phyloP scores from a whole-genome alignment of 64 coral and sea anemone species.

The Cladopsammia gracilis region DNA sequence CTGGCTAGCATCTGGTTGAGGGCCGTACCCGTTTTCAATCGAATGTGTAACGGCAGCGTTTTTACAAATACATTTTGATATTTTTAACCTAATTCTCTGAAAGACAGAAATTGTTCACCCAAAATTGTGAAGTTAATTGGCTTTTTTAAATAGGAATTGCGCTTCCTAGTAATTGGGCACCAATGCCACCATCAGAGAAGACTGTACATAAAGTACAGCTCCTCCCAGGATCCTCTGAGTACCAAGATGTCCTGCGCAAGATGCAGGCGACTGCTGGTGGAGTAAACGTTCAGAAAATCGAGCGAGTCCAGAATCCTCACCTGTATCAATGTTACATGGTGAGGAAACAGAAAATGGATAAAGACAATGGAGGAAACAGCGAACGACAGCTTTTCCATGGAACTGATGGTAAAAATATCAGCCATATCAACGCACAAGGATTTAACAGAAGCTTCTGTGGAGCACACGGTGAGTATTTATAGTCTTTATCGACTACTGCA shows the following conservation, averaged over 20 bases:
- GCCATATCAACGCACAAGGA: conserved; percentile 15
- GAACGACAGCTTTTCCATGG: conserved; percentile 33
- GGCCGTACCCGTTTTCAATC: too few species aligned
- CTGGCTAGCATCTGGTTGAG: too few species aligned
- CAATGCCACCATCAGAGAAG: conserved; percentile 1
- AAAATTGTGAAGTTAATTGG: too few species aligned
- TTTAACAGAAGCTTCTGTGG: conserved; percentile 47
- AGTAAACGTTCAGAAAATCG: neutral
- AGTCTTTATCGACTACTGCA: too few species aligned
- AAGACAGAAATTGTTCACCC: too few species aligned
- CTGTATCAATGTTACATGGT: neutral
- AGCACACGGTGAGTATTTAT: neutral
- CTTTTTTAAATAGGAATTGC: neutral
- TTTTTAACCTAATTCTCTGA: too few species aligned
- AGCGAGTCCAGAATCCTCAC: conserved; percentile 28
- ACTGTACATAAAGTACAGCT: neutral
- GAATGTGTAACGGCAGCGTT: too few species aligned
- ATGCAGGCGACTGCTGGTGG: neutral
- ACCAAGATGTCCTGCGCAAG: neutral
- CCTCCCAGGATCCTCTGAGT: neutral
- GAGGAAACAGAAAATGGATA: conserved; percentile 16
- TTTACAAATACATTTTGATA: too few species aligned
- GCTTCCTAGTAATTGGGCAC: neutral
- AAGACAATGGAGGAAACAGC: conserved; percentile 7
- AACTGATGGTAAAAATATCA: neutral